Conservation (phyloP, 2,113 vertebrate species). For the Oryzias woworae region DNA sequence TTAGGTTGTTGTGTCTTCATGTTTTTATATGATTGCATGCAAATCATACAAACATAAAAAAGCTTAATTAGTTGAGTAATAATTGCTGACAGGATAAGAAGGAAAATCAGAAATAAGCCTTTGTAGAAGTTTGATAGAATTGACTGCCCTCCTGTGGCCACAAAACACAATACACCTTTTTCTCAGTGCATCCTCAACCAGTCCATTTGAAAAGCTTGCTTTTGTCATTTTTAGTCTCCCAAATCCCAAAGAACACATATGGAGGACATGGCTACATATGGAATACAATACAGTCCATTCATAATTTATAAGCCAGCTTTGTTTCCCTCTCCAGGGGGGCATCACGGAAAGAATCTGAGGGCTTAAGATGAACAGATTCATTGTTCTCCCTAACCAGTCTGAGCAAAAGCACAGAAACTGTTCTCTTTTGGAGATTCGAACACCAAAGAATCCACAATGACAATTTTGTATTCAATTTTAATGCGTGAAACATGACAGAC, state of each 20-base stretch:
- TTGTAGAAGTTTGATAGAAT: neutral
- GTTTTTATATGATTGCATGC: too few species aligned
- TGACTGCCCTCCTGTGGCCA: conserved; percentile 70
- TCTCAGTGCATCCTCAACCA: conserved; percentile 38
- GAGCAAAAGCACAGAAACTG: conserved; percentile 26
- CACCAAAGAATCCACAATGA: neutral
- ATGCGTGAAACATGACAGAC: conserved; percentile 8
- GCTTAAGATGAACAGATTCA: conserved; percentile 38
- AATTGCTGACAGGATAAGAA: too few species aligned
- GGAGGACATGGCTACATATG: conserved; percentile 23
- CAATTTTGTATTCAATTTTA: neutral
- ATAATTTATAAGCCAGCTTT: conserved; percentile 48
- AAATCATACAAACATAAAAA: too few species aligned
- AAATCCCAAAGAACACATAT: conserved; percentile 19
- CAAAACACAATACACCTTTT: conserved; percentile 36
- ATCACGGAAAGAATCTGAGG: conserved; percentile 54
- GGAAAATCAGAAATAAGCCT: too few species aligned
- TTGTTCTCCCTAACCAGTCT: conserved; percentile 44
- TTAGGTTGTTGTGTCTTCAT: too few species aligned
- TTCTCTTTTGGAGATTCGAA: conserved; percentile 5
- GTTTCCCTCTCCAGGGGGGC: conserved; percentile 33
- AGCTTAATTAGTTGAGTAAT: too few species aligned
- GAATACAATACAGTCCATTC: conserved; percentile 58
- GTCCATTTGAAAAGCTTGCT: conserved; percentile 45
- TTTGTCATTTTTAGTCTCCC: conserved; percentile 52